Percentiles rank a stretch among this genome's conserved stretches.
These are phyloP conservation scores for Drosophila jambulina DNA, from an alignment of 1,140 invertebrate species.

Conservation along the genomic window DNA sequence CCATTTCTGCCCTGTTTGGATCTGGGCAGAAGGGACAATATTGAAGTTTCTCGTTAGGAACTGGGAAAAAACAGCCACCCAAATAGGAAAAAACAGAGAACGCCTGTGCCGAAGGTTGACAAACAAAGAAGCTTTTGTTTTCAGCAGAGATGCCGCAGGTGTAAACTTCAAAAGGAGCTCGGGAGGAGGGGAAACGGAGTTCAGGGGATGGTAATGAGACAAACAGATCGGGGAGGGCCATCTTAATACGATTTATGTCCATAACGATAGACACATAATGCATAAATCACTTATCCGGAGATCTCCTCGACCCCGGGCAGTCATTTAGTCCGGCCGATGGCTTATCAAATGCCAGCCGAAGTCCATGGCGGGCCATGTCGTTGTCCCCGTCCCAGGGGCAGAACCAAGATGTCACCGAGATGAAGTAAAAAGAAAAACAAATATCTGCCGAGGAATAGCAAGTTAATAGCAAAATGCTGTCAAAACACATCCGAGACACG, in stretches of 20 bases:
- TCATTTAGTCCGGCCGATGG: constrained; percentile 38
- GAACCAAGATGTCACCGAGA: constrained; percentile 18
- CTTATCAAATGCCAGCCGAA: constrained; percentile 37
- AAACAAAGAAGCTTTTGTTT: constrained; percentile 76
- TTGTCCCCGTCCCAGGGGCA: not conserved
- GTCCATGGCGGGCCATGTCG: constrained; percentile 12
- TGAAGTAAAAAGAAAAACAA: constrained; percentile 50
- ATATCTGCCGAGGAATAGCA: constrained; percentile 46
- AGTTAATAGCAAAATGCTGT: constrained; percentile 71
- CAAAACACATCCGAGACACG: constrained; percentile 54
- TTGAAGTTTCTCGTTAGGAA: constrained; percentile 77
- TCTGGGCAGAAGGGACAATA: constrained; percentile 73
- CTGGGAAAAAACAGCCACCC: constrained; percentile 50
- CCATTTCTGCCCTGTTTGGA: constrained; percentile 52
- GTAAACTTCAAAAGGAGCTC: constrained; percentile 59
- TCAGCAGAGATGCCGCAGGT: constrained; percentile 53
- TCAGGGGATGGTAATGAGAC: constrained; percentile 41
- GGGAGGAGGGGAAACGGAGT: not conserved
- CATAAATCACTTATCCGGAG: constrained; percentile 64
- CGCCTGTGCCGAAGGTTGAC: constrained; percentile 59
- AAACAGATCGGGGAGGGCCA: constrained; percentile 20
- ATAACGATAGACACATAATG: constrained; percentile 56
- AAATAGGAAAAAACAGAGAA: constrained; percentile 1
- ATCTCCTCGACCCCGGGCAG: constrained; percentile 27
- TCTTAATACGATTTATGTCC: constrained; percentile 71